A percentile compares a stretch with the other conserved stretches of the same genome.
Evolutionary conservation across 2,888 invertebrate species (phyloP).

Genomic region (Limnephilus rhombicus): DNA sequence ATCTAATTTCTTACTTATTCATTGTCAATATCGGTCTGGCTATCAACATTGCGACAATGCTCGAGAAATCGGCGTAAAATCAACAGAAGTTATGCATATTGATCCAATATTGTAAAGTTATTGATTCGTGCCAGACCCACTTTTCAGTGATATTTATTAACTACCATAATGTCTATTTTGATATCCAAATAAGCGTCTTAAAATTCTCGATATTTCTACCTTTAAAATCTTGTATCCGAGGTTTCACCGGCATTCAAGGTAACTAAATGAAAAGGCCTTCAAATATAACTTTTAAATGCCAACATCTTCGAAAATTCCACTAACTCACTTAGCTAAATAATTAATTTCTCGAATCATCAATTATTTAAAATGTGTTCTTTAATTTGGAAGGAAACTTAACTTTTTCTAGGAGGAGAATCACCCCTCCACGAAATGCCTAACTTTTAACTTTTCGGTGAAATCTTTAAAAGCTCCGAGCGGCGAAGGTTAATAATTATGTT

Average conservation of each 20-base stretch:
- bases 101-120: too few species aligned
- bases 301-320: not conserved
- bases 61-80: too few species aligned
- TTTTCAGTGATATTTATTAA: too few species aligned
- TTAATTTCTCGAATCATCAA: slow-evolving; percentile 34
- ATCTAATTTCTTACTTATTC: too few species aligned
- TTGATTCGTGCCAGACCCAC: too few species aligned
- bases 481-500: slow-evolving; percentile 31
- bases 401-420: not conserved
- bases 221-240: not conserved
- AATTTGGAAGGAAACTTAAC: slow-evolving; percentile 10
- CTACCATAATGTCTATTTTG: too few species aligned
- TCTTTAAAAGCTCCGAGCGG: slow-evolving; percentile 10
- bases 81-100: too few species aligned
- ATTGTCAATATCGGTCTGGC: too few species aligned
- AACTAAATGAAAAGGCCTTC: not conserved
- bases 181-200: not conserved
- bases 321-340: slow-evolving; percentile 6
- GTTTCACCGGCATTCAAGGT: not conserved
- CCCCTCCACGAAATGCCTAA: slow-evolving; percentile 12
- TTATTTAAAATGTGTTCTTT: slow-evolving; percentile 43
- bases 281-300: not conserved
- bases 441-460: slow-evolving; percentile 35
- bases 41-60: too few species aligned
- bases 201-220: not conserved